phyloP scores from a whole-genome alignment of 2,888 invertebrate genomes.

The Theretra japonica region DNA sequence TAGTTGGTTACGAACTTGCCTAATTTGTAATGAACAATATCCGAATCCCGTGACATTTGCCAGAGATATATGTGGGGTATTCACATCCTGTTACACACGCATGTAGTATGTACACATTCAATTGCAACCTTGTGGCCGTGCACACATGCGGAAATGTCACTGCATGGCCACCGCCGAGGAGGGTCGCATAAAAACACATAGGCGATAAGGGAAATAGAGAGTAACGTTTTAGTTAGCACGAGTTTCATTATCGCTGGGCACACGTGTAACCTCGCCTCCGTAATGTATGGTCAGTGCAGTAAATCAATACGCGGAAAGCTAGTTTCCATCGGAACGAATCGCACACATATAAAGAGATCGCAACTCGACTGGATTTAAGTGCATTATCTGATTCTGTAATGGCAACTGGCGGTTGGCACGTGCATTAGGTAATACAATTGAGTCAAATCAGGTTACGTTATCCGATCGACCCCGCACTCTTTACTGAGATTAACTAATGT shows the following conservation, averaged over 20 bases:
- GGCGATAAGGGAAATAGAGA: slow-evolving; percentile 51
- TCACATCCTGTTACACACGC: slow-evolving; percentile 3
- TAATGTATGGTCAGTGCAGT: slow-evolving; percentile 40
- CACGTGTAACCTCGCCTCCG: slow-evolving; percentile 69
- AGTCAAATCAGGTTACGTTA: slow-evolving; percentile 5
- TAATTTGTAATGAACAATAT: neutral
- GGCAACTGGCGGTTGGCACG: no score
- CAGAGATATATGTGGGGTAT: neutral
- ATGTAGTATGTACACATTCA: slow-evolving; percentile 12
- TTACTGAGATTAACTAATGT: slow-evolving; percentile 18
- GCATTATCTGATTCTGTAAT: slow-evolving; percentile 1
- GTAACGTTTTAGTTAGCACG: slow-evolving; percentile 60
- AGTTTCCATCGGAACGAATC: slow-evolving; percentile 31
- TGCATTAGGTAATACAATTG: slow-evolving; percentile 11
- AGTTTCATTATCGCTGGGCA: slow-evolving; percentile 59
- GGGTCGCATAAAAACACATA: slow-evolving; percentile 44
- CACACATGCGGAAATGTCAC: slow-evolving; percentile 46
- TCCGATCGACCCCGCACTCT: neutral
- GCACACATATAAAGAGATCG: slow-evolving; percentile 4
- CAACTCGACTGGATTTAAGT: neutral
- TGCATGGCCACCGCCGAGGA: slow-evolving; percentile 38
- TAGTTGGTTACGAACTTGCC: no score
- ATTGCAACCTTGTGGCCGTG: slow-evolving; percentile 36
- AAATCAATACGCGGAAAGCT: slow-evolving; percentile 40
- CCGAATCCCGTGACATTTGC: slow-evolving; percentile 5